Percentiles rank a stretch among this genome's conserved stretches.
phyloP scores from a whole-genome alignment of 2,797 vertebrate species.

The Hydrophis major region DNA sequence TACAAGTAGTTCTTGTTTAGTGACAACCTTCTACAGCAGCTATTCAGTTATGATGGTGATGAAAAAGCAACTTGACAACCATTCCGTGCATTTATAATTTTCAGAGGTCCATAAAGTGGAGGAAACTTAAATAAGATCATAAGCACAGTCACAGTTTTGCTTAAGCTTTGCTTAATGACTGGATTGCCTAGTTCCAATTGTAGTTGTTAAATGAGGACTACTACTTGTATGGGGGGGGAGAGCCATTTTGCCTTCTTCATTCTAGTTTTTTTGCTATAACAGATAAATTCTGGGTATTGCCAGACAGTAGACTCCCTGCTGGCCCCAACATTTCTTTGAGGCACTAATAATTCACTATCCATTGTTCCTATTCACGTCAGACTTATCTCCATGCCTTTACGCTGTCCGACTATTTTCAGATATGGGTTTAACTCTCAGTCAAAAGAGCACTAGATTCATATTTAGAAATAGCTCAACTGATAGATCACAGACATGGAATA shows the following conservation, averaged over 20 bases:
- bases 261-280: neutral
- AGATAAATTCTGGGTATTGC: neutral
- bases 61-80: neutral
- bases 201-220: neutral
- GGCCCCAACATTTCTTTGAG: neutral
- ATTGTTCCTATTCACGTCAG: neutral
- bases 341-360: neutral
- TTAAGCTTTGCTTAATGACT: neutral
- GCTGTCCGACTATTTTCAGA: neutral
- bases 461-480: neutral
- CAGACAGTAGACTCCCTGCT: neutral
- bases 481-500: neutral
- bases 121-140: neutral
- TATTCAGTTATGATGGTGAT: neutral
- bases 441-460: neutral
- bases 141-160: neutral
- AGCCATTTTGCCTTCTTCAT: neutral
- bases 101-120: neutral
- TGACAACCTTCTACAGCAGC: neutral
- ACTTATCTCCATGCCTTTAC: neutral
- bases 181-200: neutral
- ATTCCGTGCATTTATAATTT: neutral
- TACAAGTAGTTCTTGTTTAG: neutral
- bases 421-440: neutral
- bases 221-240: neutral